These are phyloP conservation scores for Apodemia mormo DNA, from an alignment of 2,888 invertebrate species.

Conservation along the genomic window DNA sequence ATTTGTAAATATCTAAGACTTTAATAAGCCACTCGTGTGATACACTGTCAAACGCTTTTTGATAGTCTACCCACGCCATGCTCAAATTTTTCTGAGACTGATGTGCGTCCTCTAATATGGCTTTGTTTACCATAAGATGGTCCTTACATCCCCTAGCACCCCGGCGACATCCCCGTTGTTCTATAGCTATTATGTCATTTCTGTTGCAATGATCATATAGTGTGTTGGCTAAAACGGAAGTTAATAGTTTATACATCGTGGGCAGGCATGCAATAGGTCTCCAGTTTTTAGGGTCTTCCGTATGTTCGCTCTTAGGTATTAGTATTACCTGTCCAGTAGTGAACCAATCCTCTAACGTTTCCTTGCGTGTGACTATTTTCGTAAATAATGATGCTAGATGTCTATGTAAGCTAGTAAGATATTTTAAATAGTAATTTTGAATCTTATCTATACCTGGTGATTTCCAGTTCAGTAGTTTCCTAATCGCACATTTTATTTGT, in stretches of 20 bases:
- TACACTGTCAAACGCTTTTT: neutral
- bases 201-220: conserved; percentile 21
- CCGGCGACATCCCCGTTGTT: conserved; percentile 29
- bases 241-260: conserved; percentile 29
- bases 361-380: neutral
- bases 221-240: conserved; percentile 22
- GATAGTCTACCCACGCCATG: neutral
- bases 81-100: neutral
- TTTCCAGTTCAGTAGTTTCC: no score
- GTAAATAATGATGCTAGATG: conserved; percentile 4
- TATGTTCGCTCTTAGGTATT: neutral
- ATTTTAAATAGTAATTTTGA: no score
- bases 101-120: conserved; percentile 17
- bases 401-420: conserved; percentile 9
- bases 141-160: conserved; percentile 29
- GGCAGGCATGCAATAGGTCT: conserved; percentile 31
- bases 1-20: neutral
- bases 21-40: neutral
- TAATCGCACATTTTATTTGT: no score
- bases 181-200: conserved; percentile 24
- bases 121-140: conserved; percentile 32
- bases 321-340: conserved; percentile 12
- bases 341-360: conserved; percentile 12
- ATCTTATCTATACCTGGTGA: no score
- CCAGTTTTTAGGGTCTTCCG: conserved; percentile 40